Conservation (phyloP, 1,140 invertebrate species). For the Euwallacea similis region DNA sequence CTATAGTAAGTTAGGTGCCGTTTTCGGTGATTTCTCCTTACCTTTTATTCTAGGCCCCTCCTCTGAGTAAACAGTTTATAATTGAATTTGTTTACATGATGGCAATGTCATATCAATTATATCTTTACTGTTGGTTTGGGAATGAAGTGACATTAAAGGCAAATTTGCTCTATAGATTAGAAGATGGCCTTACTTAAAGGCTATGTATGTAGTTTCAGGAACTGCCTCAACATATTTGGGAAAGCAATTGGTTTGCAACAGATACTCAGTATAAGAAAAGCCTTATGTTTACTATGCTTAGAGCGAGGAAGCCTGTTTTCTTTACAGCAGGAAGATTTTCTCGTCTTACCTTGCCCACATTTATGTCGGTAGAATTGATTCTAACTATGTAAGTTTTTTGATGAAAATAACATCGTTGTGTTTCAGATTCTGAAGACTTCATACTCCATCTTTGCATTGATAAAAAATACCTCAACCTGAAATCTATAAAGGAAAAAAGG, state of each 20-base stretch:
- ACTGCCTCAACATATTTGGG: slow-evolving; percentile 40
- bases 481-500: too few relatives aligned
- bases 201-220: slow-evolving; percentile 34
- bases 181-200: background rate
- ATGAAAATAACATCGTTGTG: background rate
- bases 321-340: slow-evolving; percentile 58
- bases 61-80: slow-evolving; percentile 52
- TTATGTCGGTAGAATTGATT: slow-evolving; percentile 48
- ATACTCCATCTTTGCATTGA: slow-evolving; percentile 57
- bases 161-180: slow-evolving; percentile 25
- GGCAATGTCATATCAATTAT: slow-evolving; percentile 57
- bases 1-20: slow-evolving; percentile 40
- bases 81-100: slow-evolving; percentile 56
- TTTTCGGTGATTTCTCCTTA: slow-evolving; percentile 9
- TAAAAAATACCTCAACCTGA: slow-evolving; percentile 49
- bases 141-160: slow-evolving; percentile 60
- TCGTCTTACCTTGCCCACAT: slow-evolving; percentile 56
- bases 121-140: slow-evolving; percentile 62
- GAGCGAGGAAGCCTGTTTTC: slow-evolving; percentile 56
- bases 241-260: slow-evolving; percentile 38
- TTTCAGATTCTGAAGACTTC: slow-evolving; percentile 57
- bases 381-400: background rate
- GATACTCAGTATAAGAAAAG: slow-evolving; percentile 49
- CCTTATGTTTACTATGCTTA: slow-evolving; percentile 56
- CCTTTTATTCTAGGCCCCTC: slow-evolving; percentile 40